Conservation (phyloP, 2,113 vertebrate genomes). For the Mus spicilegus region DNA sequence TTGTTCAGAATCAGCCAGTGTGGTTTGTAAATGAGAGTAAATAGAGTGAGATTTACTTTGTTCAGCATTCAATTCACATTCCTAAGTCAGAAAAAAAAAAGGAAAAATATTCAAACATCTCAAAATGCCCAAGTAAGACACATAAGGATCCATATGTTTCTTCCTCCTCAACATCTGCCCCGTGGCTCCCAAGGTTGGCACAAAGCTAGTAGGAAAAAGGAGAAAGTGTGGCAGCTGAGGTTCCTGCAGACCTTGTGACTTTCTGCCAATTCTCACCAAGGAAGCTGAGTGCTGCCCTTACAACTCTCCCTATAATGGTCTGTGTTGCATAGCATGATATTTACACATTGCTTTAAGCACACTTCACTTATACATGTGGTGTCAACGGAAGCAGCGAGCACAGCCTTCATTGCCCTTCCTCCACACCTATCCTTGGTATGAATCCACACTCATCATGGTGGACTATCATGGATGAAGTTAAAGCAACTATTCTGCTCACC, state of each 20-base stretch:
- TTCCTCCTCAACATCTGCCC: neutral
- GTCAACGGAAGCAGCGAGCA: neutral
- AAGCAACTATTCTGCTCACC: neutral
- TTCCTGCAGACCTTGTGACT: neutral
- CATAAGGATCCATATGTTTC: neutral
- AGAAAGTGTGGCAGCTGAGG: neutral
- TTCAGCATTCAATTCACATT: constrained; percentile 5
- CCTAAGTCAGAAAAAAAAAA: neutral
- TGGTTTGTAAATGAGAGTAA: neutral
- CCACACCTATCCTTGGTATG: neutral
- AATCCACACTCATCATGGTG: neutral
- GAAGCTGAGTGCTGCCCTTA: neutral
- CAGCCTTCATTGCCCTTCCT: neutral
- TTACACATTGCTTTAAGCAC: neutral
- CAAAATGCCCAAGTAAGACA: neutral
- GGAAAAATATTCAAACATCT: neutral
- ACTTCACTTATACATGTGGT: neutral
- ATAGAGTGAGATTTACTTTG: neutral
- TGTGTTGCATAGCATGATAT: neutral
- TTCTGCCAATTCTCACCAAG: neutral
- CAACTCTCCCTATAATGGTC: neutral
- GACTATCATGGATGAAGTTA: neutral
- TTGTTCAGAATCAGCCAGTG: constrained; percentile 12
- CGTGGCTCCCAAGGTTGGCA: neutral
- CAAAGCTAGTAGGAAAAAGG: neutral